Evolutionary conservation across 1,140 invertebrate genomes (phyloP).

Genomic region (Neoseiulus cucumeris): DNA sequence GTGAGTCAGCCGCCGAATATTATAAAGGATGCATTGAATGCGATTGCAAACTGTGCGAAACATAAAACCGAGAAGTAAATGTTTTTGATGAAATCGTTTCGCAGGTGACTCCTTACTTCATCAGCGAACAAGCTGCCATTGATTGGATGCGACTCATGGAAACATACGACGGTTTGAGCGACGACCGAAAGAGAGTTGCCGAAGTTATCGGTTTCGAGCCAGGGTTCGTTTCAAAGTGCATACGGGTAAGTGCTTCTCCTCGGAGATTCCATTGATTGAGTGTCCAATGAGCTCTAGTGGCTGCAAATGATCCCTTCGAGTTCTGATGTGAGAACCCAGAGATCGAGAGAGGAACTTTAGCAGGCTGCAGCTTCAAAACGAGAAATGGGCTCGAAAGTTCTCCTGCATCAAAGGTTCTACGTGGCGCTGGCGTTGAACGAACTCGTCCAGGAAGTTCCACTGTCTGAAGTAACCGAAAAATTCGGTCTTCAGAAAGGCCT

Average conservation of each 20-base stretch:
- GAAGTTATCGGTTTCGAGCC: background rate
- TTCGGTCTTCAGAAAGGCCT: constrained; percentile 69
- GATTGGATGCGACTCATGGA: background rate
- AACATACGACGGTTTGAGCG: background rate
- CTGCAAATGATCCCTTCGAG: too few relatives aligned
- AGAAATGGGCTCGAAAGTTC: constrained; percentile 27
- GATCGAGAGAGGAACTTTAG: too few relatives aligned
- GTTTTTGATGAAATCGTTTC: background rate
- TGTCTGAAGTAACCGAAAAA: constrained; percentile 53
- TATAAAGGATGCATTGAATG: background rate
- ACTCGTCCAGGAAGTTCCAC: constrained; percentile 68
- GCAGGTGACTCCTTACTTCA: background rate
- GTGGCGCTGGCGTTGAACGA: constrained; percentile 76
- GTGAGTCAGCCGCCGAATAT: constrained; percentile 29
- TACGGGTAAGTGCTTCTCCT: background rate
- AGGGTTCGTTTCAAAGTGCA: background rate
- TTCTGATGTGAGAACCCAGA: too few relatives aligned
- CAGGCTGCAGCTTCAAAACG: background rate
- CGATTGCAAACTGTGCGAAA: background rate
- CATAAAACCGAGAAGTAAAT: too few relatives aligned
- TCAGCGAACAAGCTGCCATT: background rate
- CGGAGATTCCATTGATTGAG: too few relatives aligned
- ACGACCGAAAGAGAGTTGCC: background rate
- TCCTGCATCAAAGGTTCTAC: constrained; percentile 53
- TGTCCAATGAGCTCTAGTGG: too few relatives aligned